Percentiles rank a stretch among this genome's conserved stretches.
Evolutionary conservation across 2,113 vertebrate genomes (phyloP).

Genomic region (Poicephalus meyeri): DNA sequence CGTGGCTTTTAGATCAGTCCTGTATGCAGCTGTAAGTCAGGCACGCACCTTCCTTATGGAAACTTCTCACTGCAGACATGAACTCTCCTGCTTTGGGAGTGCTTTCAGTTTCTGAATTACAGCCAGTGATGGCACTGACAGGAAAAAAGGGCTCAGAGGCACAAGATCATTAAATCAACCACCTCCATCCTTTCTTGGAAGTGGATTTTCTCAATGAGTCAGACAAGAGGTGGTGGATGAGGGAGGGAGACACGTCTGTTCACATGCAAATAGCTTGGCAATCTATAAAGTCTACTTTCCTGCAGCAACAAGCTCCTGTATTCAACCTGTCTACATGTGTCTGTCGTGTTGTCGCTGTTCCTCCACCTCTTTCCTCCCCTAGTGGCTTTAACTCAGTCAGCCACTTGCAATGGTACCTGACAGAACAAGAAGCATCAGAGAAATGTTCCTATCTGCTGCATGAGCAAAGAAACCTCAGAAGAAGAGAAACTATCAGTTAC

Average conservation of each 20-base stretch:
- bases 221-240: background rate
- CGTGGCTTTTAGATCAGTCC: background rate
- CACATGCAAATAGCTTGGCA: background rate
- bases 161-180: background rate
- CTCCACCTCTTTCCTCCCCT: background rate
- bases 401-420: background rate
- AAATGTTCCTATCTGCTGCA: background rate
- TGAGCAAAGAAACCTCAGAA: background rate
- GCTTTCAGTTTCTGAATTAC: background rate
- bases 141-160: background rate
- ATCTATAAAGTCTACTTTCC: background rate
- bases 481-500: background rate
- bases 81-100: background rate
- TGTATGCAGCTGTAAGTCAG: background rate
- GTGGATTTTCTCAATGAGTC: constrained; percentile 15
- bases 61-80: background rate
- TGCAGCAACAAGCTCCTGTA: background rate
- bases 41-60: background rate
- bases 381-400: background rate
- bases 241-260: background rate
- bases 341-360: background rate
- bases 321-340: background rate
- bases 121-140: background rate
- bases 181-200: background rate
- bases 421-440: background rate